Conservation (phyloP, 2,113 vertebrate species). For the Lagopus muta region DNA sequence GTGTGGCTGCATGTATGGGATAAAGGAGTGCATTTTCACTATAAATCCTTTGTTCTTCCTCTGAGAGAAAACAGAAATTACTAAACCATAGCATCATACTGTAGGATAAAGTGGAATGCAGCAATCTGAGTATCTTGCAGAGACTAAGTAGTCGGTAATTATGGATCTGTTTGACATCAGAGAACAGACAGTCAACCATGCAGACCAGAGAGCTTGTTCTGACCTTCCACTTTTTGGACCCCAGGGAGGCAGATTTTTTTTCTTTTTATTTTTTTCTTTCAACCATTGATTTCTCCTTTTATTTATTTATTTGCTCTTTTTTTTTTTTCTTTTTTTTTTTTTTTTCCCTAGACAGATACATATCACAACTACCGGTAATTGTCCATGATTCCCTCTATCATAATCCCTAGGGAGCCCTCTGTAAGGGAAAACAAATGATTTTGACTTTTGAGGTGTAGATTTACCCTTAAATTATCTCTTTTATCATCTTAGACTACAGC, state of each 20-base stretch:
- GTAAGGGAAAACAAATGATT: constrained; percentile 57
- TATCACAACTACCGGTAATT: constrained; percentile 46
- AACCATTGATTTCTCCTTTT: constrained; percentile 7
- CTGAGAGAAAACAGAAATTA: not conserved
- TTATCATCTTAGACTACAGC: constrained; percentile 28
- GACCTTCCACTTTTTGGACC: constrained; percentile 20
- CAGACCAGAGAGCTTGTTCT: constrained; percentile 30
- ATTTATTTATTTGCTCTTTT: too few relatives aligned
- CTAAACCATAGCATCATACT: not conserved
- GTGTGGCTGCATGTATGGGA: not conserved
- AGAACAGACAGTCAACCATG: not conserved
- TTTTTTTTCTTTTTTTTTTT: not conserved
- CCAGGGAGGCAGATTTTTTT: not conserved
- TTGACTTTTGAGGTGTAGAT: constrained; percentile 60
- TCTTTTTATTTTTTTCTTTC: not conserved
- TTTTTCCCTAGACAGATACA: not conserved
- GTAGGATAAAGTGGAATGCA: not conserved
- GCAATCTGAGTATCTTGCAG: not conserved
- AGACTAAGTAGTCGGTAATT: not conserved
- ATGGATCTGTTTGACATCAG: not conserved
- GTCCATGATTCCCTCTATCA: constrained; percentile 38
- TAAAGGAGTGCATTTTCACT: not conserved
- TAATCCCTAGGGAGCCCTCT: constrained; percentile 32
- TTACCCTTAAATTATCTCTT: constrained; percentile 60
- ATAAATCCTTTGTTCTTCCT: not conserved